These are phyloP conservation scores for Cylas formicarius DNA, from an alignment of 1,140 invertebrate species.

Conservation along the genomic window DNA sequence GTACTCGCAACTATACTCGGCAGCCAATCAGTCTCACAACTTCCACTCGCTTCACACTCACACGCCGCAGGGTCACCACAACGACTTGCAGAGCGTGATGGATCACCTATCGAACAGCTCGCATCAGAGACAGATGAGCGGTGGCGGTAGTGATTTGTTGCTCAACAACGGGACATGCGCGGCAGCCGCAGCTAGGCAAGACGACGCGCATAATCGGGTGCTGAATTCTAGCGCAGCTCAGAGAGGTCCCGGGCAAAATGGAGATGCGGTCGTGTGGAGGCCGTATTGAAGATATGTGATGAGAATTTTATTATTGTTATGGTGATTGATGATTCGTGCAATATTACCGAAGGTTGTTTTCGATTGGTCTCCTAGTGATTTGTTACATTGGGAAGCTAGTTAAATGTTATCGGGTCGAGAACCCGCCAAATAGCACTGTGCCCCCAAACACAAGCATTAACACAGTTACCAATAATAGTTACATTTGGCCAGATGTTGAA, in stretches of 20 bases:
- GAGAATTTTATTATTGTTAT: slow-evolving; percentile 2
- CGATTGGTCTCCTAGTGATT: slow-evolving; percentile 3
- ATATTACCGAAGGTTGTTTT: slow-evolving; percentile 6
- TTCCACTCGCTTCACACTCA: slow-evolving; percentile 61
- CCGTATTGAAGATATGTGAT: slow-evolving; percentile 42
- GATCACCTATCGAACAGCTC: slow-evolving; percentile 61
- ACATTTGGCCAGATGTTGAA: no score
- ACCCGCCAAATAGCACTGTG: no score
- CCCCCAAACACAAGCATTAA: no score
- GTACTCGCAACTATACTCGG: slow-evolving; percentile 75
- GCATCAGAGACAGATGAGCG: slow-evolving; percentile 45
- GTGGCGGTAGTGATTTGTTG: slow-evolving; percentile 49
- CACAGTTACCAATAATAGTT: no score
- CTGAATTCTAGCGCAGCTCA: slow-evolving; percentile 53
- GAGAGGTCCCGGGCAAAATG: slow-evolving; percentile 54
- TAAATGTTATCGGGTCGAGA: no score
- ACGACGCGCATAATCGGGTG: slow-evolving; percentile 46
- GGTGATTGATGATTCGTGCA: slow-evolving; percentile 13
- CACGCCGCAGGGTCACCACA: slow-evolving; percentile 55
- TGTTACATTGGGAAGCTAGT: no score
- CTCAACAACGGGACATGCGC: slow-evolving; percentile 51
- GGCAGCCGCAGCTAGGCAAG: slow-evolving; percentile 49
- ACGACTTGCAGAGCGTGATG: slow-evolving; percentile 62
- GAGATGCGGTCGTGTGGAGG: slow-evolving; percentile 59
- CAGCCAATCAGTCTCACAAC: slow-evolving; percentile 68